Base-by-base conservation (phyloP, 2,888 invertebrate species). In the Agrochola circellaris region DNA sequence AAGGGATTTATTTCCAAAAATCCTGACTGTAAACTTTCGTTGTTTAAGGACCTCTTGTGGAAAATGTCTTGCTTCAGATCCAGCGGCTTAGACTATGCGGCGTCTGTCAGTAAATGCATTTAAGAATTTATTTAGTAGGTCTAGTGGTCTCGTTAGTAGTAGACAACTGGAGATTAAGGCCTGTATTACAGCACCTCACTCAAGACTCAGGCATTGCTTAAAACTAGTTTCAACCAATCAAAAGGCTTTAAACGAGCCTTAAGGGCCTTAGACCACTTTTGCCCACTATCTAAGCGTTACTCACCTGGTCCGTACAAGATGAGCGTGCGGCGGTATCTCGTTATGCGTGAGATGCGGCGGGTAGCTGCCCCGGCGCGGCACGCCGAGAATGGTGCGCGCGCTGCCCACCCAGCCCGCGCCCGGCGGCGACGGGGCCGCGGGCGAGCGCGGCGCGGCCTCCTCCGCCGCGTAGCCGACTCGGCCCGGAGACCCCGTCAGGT, bases 401-500 rank as follows among this genome's bases (percentile, higher is more conserved):
- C 82, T 68, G 45, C 77, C 71, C 38, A 48, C 45, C 84, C 86
- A 84, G 51, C 75, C 79, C 8, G 73, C 64, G 9, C 58, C 38
- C 30, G 77, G 56, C 4, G 60, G n/a, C 64, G 26, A 56, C 15
- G 58, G 48, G 15, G 67, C 54, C 9, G 51, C 79, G 17, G 67
- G 64, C 20, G 81, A 51, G 54, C 48, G 84, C 20, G 67, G 20
- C 2, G 48, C 42, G 34, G 81, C 60, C 69, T 81, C 87, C 11
- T 75, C 83, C 51, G 87, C 76, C 23, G 80, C 68, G 60, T 61
- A 77, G 2, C 77, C 82, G 11, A 73, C 70, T 13, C 85, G 88
- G 7, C 90, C 89, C 64, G 93, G 92, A 4, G 95, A 91, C 48
- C 92, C 93, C 7, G 96, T 96, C 75, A 96, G 85, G 85, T 96